Evolutionary conservation across 30 jellyfish, hydroid and myxozoan species (phyloP).

Genomic region (Nemopilema nomurai): DNA sequence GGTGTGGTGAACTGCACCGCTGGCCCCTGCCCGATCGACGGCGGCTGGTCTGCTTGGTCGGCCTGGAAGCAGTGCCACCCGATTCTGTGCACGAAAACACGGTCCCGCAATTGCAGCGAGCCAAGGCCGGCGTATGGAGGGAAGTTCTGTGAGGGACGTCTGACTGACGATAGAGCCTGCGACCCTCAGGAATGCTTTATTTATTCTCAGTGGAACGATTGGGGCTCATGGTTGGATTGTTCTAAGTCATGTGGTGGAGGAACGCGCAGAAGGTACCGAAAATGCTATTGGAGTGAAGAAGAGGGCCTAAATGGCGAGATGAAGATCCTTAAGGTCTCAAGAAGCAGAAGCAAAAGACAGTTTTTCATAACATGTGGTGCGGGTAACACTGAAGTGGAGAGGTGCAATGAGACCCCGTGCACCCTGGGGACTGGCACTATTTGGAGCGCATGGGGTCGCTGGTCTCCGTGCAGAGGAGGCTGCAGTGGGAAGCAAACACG

Average conservation of each 20-base stretch:
- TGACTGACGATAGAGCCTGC: constrained; percentile 47
- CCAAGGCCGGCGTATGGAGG: constrained; percentile 77
- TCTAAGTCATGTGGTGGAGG: constrained; percentile 88
- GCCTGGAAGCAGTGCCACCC: constrained; percentile 88
- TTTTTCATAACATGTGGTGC: constrained; percentile 72
- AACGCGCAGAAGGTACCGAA: constrained; percentile 74
- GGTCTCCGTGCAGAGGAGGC: constrained; percentile 84
- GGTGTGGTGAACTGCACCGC: constrained; percentile 47
- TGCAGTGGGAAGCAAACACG: constrained; percentile 76
- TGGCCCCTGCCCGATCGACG: constrained; percentile 66
- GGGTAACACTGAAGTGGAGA: constrained; percentile 57
- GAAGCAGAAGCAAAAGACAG: constrained; percentile 44
- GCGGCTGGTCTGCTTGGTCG: constrained; percentile 93
- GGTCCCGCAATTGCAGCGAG: constrained; percentile 73
- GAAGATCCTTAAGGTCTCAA: constrained; percentile 47
- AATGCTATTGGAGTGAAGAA: constrained; percentile 69
- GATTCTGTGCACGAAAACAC: constrained; percentile 65
- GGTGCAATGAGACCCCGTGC: constrained; percentile 75
- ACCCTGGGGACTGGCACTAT: constrained; percentile 49
- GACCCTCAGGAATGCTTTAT: constrained; percentile 60
- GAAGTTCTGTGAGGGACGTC: constrained; percentile 73
- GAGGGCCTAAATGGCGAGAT: constrained; percentile 28
- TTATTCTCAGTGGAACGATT: constrained; percentile 79
- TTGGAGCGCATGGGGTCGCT: constrained; percentile 95
- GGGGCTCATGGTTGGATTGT: constrained; percentile 96